Evolutionary conservation across 2,797 vertebrate genomes (phyloP).

Genomic region (Pogoniulus pusillus): DNA sequence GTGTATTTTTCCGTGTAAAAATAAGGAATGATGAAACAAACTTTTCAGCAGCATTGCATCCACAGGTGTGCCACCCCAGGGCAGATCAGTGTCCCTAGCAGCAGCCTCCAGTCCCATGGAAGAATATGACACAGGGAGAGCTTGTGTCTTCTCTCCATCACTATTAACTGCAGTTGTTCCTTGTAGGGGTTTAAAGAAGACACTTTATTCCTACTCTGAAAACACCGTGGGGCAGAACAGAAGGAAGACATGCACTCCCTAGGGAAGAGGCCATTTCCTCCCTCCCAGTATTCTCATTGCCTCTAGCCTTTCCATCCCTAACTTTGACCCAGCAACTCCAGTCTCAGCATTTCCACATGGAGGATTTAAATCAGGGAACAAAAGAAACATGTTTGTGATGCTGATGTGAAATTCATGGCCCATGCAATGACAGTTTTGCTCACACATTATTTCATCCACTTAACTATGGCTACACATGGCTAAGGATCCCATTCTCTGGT

Average conservation of each 20-base stretch:
- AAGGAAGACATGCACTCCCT: neutral
- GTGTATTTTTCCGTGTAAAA: neutral
- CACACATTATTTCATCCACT: neutral
- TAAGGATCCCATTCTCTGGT: neutral
- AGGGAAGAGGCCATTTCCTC: too few species aligned
- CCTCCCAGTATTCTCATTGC: neutral
- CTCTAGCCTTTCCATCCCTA: neutral
- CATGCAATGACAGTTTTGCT: neutral
- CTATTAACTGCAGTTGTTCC: neutral
- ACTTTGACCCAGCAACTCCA: neutral
- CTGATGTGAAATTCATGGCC: neutral
- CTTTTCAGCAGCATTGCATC: neutral
- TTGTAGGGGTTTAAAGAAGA: neutral
- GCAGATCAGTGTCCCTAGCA: neutral
- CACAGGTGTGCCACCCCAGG: neutral
- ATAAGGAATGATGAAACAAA: neutral
- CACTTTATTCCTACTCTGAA: neutral
- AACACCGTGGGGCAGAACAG: rapidly evolving
- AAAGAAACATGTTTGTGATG: neutral
- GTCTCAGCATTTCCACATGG: neutral
- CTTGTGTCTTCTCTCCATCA: neutral
- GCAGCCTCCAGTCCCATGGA: neutral
- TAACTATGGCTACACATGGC: neutral
- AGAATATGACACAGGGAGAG: neutral
- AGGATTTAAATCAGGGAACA: neutral